Conservation (phyloP, 1,140 invertebrate species). For the Contarinia nasturtii region DNA sequence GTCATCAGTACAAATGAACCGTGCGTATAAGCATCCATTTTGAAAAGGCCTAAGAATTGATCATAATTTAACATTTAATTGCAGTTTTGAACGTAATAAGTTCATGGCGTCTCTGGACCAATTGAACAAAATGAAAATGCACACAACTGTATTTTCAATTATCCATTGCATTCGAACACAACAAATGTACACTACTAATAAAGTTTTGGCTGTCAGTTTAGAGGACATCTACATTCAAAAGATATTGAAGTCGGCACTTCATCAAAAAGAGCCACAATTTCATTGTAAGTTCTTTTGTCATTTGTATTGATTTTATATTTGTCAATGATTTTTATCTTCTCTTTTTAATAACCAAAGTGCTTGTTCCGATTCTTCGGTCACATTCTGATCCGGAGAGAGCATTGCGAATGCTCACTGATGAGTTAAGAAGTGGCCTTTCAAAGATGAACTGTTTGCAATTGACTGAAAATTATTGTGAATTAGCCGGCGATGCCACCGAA, state of each 20-base stretch:
- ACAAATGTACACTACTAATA: conserved; percentile 5
- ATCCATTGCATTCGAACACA: conserved; percentile 15
- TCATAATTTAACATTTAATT: too few relatives aligned
- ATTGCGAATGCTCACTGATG: conserved; percentile 12
- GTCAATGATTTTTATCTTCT: too few relatives aligned
- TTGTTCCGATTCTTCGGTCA: conserved; percentile 15
- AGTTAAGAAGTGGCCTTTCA: conserved; percentile 17
- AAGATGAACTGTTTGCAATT: conserved; percentile 17
- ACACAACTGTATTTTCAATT: conserved; percentile 18
- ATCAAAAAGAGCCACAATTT: conserved; percentile 15
- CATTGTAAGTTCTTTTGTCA: conserved; percentile 7
- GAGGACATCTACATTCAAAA: conserved; percentile 5
- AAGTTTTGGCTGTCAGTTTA: neutral
- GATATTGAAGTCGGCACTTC: conserved; percentile 14
- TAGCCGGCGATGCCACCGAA: conserved; percentile 12
- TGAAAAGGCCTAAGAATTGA: too few relatives aligned
- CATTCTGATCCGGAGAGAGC: conserved; percentile 9
- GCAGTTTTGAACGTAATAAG: conserved; percentile 1
- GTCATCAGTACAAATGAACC: too few relatives aligned
- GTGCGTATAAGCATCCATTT: too few relatives aligned
- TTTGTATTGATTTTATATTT: neutral
- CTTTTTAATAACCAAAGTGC: too few relatives aligned
- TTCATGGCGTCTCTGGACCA: conserved; percentile 17
- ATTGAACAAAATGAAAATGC: conserved; percentile 16
- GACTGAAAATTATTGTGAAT: conserved; percentile 17